Evolutionary conservation across 1,140 invertebrate genomes (phyloP).

Genomic region (Neodiprion fabricii): DNA sequence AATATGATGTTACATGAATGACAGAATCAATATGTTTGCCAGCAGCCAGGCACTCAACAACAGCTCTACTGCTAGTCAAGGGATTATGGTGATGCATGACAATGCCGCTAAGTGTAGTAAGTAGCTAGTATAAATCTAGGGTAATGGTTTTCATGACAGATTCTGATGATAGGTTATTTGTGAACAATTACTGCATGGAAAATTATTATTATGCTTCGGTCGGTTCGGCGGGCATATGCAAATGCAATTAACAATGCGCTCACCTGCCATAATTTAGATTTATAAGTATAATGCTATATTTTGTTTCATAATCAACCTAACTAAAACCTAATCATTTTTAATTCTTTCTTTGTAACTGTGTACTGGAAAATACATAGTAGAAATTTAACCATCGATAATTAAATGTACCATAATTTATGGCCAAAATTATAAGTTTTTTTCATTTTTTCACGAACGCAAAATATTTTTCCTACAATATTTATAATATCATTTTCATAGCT

Average conservation of each 20-base stretch:
- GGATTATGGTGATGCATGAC: slow-evolving; percentile 8
- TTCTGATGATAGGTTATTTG: slow-evolving; percentile 19
- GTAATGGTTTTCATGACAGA: slow-evolving; percentile 29
- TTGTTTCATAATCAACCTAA: slow-evolving; percentile 27
- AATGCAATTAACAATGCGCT: slow-evolving; percentile 13
- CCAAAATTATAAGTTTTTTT: slow-evolving; percentile 43
- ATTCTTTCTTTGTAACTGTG: not conserved
- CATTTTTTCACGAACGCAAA: slow-evolving; percentile 49
- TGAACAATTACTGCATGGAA: slow-evolving; percentile 15
- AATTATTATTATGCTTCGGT: slow-evolving; percentile 18
- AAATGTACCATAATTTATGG: slow-evolving; percentile 39
- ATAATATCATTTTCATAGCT: slow-evolving; percentile 40
- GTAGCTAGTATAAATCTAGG: slow-evolving; percentile 26
- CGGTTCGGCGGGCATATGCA: not conserved
- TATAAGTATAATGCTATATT: slow-evolving; percentile 6
- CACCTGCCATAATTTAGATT: slow-evolving; percentile 4
- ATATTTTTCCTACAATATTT: slow-evolving; percentile 54
- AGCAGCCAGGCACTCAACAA: not conserved
- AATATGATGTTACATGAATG: not conserved
- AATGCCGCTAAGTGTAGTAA: slow-evolving; percentile 20
- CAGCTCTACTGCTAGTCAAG: slow-evolving; percentile 10
- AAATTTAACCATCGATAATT: not conserved
- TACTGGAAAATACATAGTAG: not conserved
- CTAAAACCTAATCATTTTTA: slow-evolving; percentile 34
- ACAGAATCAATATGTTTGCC: slow-evolving; percentile 10